Evolutionary conservation across 2,113 vertebrate species (phyloP).

Genomic region (Xyrauchen texanus): DNA sequence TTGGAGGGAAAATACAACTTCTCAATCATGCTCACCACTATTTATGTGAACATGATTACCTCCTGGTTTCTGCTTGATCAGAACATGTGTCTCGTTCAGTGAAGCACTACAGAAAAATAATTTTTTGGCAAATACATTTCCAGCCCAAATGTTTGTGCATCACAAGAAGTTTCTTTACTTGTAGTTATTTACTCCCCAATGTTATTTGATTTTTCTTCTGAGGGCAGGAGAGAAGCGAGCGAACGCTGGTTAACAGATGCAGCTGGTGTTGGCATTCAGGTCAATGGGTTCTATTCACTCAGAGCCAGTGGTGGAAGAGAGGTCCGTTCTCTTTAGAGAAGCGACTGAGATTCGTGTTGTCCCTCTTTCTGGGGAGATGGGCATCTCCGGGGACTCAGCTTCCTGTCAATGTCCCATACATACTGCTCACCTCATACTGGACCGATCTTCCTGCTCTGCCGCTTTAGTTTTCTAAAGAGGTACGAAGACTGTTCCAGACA

Average conservation of each 20-base stretch:
- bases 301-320: conserved; percentile 12
- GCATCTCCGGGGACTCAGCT: conserved; percentile 12
- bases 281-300: conserved; percentile 45
- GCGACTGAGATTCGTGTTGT: not conserved
- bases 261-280: not conserved
- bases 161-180: no score
- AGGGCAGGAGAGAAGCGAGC: not conserved
- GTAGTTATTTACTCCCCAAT: no score
- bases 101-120: no score
- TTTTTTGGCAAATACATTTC: no score
- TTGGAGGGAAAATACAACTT: no score
- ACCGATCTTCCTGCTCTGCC: not conserved
- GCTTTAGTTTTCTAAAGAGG: no score
- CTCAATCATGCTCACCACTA: no score
- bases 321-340: not conserved
- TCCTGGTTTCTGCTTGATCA: no score
- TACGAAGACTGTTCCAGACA: no score
- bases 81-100: no score
- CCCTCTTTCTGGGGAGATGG: not conserved
- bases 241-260: conserved; percentile 13
- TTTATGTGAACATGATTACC: no score
- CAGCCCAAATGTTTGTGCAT: no score
- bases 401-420: not conserved
- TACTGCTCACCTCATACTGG: conserved; percentile 6
- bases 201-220: not conserved